Conservation (phyloP, 2,888 invertebrate species). For the Zele albiditarsus region DNA sequence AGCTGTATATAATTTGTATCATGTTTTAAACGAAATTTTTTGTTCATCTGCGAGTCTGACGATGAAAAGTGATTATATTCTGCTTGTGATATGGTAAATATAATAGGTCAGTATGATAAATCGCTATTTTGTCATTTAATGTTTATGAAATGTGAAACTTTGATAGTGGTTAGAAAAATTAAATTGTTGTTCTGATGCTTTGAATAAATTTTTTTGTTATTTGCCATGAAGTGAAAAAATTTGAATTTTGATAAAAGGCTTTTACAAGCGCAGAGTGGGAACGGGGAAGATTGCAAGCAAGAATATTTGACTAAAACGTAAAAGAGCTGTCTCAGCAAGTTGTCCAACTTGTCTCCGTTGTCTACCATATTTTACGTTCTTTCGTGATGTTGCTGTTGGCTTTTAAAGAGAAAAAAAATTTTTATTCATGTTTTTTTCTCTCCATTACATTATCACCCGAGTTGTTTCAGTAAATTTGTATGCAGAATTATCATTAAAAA, state of each 20-base stretch:
- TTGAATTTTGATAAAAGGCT: slow-evolving; percentile 35
- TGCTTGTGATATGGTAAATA: background rate
- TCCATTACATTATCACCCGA: slow-evolving; percentile 1
- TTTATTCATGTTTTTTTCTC: slow-evolving; percentile 14
- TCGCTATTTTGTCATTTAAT: background rate
- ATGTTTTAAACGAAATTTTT: background rate
- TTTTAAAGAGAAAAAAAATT: background rate
- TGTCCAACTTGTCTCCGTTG: slow-evolving; percentile 23
- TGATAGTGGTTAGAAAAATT: background rate
- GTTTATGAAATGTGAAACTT: slow-evolving; percentile 15
- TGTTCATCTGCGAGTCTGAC: background rate
- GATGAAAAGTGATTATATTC: background rate
- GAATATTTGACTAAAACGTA: slow-evolving; percentile 26
- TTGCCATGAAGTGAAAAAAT: slow-evolving; percentile 25
- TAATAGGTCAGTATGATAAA: background rate
- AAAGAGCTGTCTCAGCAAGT: slow-evolving; percentile 37
- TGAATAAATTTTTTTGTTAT: slow-evolving; percentile 33
- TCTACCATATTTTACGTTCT: slow-evolving; percentile 35
- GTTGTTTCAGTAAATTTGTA: slow-evolving; percentile 23
- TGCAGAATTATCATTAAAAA: too few species aligned
- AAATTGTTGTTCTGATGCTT: slow-evolving; percentile 20
- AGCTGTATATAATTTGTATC: background rate
- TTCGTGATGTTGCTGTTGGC: background rate
- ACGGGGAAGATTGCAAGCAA: background rate
- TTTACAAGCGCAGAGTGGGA: slow-evolving; percentile 21